Evolutionary conservation across 2,797 vertebrate genomes (phyloP).

Genomic region (Artibeus jamaicensis): DNA sequence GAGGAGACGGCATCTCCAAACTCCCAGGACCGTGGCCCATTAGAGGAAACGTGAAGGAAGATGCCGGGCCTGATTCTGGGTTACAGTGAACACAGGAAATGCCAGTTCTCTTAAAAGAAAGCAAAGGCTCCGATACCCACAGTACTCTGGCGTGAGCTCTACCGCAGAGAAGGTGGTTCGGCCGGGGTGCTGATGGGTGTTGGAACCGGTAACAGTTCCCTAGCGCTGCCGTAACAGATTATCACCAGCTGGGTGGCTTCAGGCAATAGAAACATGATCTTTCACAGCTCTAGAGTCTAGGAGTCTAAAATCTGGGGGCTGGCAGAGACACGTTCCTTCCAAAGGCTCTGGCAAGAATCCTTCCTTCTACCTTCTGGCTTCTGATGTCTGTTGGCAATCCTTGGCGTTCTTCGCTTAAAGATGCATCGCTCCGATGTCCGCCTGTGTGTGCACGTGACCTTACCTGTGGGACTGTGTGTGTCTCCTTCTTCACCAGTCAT

Average conservation of each 20-base stretch:
- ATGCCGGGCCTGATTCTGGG: not conserved
- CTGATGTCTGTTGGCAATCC: not conserved
- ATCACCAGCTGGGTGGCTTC: not conserved
- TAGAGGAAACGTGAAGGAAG: not conserved
- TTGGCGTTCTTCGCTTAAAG: rapidly evolving
- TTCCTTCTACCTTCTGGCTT: not conserved
- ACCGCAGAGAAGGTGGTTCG: rapidly evolving
- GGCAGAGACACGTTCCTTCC: not conserved
- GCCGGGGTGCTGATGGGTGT: not conserved
- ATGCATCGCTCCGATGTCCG: rapidly evolving
- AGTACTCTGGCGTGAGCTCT: not conserved
- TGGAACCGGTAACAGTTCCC: not conserved
- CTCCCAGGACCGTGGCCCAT: not conserved
- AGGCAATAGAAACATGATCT: not conserved
- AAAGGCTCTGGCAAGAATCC: not conserved
- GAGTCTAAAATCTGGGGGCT: not conserved
- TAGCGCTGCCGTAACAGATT: not conserved
- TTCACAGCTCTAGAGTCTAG: not conserved
- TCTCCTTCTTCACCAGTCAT: not conserved
- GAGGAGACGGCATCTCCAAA: not conserved
- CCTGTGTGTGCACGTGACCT: not conserved
- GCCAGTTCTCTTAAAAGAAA: not conserved
- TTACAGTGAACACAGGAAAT: not conserved
- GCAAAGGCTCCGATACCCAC: not conserved
- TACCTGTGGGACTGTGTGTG: not conserved